A percentile compares a stretch with the other conserved stretches of the same genome.
Evolutionary conservation across 35 echinoderm and acorn worm genomes (phyloP).

Genomic region (Heliocidaris tuberculata): DNA sequence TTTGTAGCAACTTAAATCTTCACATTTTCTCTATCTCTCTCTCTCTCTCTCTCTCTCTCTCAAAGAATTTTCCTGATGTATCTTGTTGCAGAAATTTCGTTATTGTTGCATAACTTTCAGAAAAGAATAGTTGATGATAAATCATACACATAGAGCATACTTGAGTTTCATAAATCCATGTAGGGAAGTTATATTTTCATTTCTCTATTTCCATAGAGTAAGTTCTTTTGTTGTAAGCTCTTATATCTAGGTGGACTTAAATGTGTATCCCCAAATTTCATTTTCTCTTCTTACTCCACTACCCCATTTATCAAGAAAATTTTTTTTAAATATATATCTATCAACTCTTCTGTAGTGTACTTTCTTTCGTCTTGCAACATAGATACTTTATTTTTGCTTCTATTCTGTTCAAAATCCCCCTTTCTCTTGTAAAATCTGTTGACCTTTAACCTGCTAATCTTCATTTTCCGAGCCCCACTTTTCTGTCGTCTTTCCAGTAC

Average conservation of each 20-base stretch:
- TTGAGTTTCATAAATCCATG: background rate
- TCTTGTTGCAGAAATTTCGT: background rate
- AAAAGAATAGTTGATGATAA: background rate
- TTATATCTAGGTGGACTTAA: background rate
- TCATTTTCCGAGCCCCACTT: conserved; percentile 16
- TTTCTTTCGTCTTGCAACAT: background rate
- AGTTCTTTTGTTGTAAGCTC: background rate
- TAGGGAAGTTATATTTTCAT: background rate
- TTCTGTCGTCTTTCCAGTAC: conserved; percentile 59
- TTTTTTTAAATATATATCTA: too few species aligned
- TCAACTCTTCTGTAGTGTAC: background rate
- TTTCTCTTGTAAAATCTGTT: conserved; percentile 2
- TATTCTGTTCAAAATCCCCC: background rate
- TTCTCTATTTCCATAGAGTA: background rate
- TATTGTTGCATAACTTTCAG: background rate
- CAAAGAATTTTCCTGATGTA: too few species aligned
- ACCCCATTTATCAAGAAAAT: background rate
- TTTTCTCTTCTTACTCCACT: background rate
- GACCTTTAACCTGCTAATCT: conserved; percentile 12
- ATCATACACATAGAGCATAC: background rate
- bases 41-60: background rate
- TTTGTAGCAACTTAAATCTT: background rate
- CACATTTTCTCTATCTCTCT: background rate
- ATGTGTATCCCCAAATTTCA: background rate
- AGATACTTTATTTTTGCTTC: background rate